Base-by-base conservation (phyloP, 2,113 vertebrate genomes). In the Hippolais icterina region DNA sequence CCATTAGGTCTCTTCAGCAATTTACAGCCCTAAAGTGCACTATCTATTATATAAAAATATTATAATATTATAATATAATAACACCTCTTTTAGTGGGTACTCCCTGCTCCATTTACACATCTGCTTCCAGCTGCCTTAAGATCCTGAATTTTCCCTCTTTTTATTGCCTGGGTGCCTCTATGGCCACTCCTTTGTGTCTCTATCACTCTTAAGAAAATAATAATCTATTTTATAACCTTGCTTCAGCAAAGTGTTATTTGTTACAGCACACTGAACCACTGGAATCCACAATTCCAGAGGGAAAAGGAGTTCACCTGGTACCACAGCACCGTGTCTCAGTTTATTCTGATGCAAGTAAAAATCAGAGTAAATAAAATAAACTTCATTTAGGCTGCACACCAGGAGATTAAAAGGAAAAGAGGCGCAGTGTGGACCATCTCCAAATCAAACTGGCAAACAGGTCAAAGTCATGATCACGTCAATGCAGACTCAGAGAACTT, bases 251-350 rank as follows among this genome's bases (percentile, higher is more conserved):
- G 29, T 22, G 89, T 56, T 85, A 52, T 56, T 53, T 74, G 64
- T 35, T 35, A 12, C 3, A 60, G 54, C 71, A 22, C 37, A 12
- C 44, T 81, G 65, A 74, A 68, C 20, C n/a, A n/a, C 46, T 44
- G 31, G 10, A 33, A 59, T 41, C 52, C 1, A 0, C 22, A 70
- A 17, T 61, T 61, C 80, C 50, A 42, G 23, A 20, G 37, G 75
- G 29, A 60, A 90, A 78, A 61, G 33, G 37, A 37, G 46, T 52
- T 88, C 69, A n/a, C 15, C 70, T 42, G 52, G 3, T 5, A 20
- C 0, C 5, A 61, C 28, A 81, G 37, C 54, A 37, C 39, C 0
- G 0, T 12, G 20, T 23, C 76, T 69, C 52, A 37, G 21, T 72
- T 88, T 74, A 10, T 44, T 64, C 31, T 71, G 63, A 52, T 24